Evolutionary conservation across 1,140 invertebrate species (phyloP).

Genomic region (Cydia amplana): DNA sequence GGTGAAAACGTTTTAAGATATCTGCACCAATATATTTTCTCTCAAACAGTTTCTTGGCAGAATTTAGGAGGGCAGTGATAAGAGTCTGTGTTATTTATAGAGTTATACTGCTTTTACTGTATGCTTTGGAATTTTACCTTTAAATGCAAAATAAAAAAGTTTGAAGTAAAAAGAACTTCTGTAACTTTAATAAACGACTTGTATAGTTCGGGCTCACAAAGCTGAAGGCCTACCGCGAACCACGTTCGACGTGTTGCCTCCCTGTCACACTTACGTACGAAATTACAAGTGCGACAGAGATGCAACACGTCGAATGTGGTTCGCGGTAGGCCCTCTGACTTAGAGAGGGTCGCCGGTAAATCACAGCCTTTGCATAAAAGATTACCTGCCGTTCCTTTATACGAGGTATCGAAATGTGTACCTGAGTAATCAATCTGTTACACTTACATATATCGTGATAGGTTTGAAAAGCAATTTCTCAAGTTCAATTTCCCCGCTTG

Average conservation of each 20-base stretch:
- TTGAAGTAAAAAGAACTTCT: conserved; percentile 3
- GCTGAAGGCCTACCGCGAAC: too few relatives aligned
- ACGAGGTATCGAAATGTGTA: conserved; percentile 17
- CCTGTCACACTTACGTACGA: too few relatives aligned
- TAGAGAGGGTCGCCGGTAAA: conserved; percentile 22
- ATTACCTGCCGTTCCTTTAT: conserved; percentile 23
- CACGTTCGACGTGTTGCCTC: too few relatives aligned
- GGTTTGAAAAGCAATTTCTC: conserved; percentile 21
- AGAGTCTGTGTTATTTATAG: not conserved
- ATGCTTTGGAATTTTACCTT: not conserved
- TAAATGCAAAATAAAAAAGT: conserved; percentile 13
- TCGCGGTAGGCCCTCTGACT: too few relatives aligned
- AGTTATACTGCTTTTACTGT: not conserved
- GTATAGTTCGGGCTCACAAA: conserved; percentile 20
- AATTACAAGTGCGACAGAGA: too few relatives aligned
- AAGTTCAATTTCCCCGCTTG: conserved; percentile 19
- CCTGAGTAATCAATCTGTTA: conserved; percentile 24
- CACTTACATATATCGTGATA: conserved; percentile 19
- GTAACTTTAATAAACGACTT: conserved; percentile 7
- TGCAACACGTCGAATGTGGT: too few relatives aligned
- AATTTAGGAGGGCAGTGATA: not conserved
- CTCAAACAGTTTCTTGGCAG: not conserved
- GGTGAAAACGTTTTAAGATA: not conserved
- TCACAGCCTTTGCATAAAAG: conserved; percentile 29
- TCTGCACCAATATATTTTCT: conserved; percentile 4